These are phyloP conservation scores for Chionoecetes opilio DNA, from an alignment of 1,140 invertebrate species.

Conservation along the genomic window DNA sequence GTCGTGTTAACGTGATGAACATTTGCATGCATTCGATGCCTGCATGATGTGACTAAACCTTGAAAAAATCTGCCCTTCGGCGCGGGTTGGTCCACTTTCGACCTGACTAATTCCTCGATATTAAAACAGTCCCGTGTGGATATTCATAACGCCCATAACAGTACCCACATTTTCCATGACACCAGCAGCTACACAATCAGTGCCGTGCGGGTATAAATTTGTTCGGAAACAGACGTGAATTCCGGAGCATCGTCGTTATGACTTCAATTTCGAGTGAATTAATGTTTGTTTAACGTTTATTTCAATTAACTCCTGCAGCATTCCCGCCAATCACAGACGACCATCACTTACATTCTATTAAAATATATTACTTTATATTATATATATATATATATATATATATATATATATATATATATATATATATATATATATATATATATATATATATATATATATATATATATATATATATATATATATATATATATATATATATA, in stretches of 20 bases:
- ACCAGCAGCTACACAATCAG: neutral
- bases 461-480: too few relatives aligned
- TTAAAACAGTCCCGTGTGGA: neutral
- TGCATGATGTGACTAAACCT: neutral
- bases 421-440: too few relatives aligned
- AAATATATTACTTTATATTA: too few relatives aligned
- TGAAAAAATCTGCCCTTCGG: neutral
- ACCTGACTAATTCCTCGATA: neutral
- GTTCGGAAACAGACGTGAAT: neutral
- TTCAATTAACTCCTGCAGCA: neutral
- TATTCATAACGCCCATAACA: constrained; percentile 5
- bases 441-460: too few relatives aligned
- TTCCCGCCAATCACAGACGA: too few relatives aligned
- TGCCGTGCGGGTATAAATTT: neutral
- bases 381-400: too few relatives aligned
- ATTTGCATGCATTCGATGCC: neutral
- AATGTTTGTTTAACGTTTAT: neutral
- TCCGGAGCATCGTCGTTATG: neutral
- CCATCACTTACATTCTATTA: too few relatives aligned
- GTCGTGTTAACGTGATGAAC: constrained; percentile 5
- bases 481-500: too few relatives aligned
- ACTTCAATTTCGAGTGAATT: neutral
- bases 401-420: too few relatives aligned
- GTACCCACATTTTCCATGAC: neutral
- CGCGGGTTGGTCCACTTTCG: neutral